Evolutionary conservation across 2,888 invertebrate species (phyloP).

Genomic region (Oligia fasciuncula): DNA sequence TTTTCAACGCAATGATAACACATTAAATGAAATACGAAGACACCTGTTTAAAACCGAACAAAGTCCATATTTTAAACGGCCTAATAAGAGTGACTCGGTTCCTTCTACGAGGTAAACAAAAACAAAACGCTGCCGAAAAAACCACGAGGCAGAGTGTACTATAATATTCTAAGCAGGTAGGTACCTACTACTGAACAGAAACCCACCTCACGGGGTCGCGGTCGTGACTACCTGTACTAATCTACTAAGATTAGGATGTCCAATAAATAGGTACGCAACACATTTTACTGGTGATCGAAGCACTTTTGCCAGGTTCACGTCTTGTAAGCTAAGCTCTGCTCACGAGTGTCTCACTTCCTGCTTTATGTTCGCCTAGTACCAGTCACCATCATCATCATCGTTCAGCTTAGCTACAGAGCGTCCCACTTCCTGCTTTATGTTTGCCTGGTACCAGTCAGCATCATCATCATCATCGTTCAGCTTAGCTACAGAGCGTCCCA

Average conservation of each 20-base stretch:
- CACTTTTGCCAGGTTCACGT: not conserved
- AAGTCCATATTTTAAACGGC: constrained; percentile 13
- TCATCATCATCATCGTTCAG: too few species aligned
- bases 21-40: not conserved
- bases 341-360: too few species aligned
- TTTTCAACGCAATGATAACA: not conserved
- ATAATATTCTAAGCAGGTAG: not conserved
- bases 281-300: not conserved
- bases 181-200: too few species aligned
- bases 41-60: not conserved
- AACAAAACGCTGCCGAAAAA: not conserved
- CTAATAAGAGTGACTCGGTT: not conserved
- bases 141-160: not conserved
- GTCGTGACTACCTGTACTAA: not conserved
- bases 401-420: too few species aligned
- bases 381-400: too few species aligned
- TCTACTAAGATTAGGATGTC: too few species aligned
- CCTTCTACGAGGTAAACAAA: not conserved
- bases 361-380: too few species aligned
- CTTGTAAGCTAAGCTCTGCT: not conserved
- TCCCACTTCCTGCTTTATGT: too few species aligned
- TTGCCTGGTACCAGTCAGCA: too few species aligned
- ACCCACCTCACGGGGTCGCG: not conserved
- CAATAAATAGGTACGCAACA: too few species aligned
- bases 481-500: too few species aligned